Base-by-base conservation (phyloP, 2,113 vertebrate species). In the Urocitellus parryii region DNA sequence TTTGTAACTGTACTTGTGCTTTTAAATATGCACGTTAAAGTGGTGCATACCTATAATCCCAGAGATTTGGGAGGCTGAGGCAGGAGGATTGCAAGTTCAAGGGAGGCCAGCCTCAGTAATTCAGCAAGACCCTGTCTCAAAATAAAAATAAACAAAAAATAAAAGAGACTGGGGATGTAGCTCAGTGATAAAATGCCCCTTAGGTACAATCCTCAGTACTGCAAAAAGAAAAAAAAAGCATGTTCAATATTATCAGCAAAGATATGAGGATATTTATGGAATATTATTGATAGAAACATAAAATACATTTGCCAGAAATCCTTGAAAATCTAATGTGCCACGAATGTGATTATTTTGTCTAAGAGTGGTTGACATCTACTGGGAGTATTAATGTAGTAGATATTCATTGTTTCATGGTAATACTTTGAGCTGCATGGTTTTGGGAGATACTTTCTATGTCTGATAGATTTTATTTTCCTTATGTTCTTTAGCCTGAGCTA, bases 401-500 rank as follows among this genome's bases (percentile, higher is more conserved):
- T 72, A 73, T 77, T 80, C 58, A 72, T 34, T 94, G 22, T 90
- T 92, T 39, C 27, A 77, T 81, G 37, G n/a, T 8, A 79, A 51
- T 42, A 73, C 20, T 91, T 91, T 85, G 22, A 90, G 12, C 0
- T 85, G 39, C 34, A 0, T 81, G 53, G 18, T n/a, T 96, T 87
- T 67, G 11, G 56, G n/a, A 5, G 25, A 7, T 34, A 90, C 5
- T 93, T 84, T 81, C 8, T 8, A 37, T 58, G 12, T 67, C 14
- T 79, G 17, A 95, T 29, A 90, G 25, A 51, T 84, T 78, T 83
- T 91, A 32, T 88, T 95, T 92, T 74, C 48, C 16, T 81, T 87
- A 84, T 32, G 16, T 61, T 80, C 4, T 84, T 0, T 90, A 80
- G 22, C 3, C 78, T 88, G 42, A 65, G 1, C 32, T 88, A 25